A percentile compares a stretch with the other conserved stretches of the same genome.
Evolutionary conservation across 2,113 vertebrate genomes (phyloP).

Genomic region (Thomomys bottae): DNA sequence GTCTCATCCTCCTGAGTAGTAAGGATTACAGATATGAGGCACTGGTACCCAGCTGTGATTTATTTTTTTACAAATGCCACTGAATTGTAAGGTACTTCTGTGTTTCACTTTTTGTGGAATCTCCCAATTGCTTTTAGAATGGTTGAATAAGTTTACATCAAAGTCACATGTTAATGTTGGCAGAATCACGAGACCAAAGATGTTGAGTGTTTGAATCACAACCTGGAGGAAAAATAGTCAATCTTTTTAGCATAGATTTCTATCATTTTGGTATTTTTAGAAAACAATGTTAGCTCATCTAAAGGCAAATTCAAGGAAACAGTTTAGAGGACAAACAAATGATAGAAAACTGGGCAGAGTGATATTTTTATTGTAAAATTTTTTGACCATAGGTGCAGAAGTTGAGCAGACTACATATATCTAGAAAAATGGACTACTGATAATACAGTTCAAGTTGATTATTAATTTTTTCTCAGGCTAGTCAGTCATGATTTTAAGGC

Average conservation of each 20-base stretch:
- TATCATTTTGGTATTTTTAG: background rate
- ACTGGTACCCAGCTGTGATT: too few relatives aligned
- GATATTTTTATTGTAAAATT: background rate
- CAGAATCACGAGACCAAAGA: background rate
- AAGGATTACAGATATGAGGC: too few relatives aligned
- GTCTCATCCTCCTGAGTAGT: too few relatives aligned
- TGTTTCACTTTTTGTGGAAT: too few relatives aligned
- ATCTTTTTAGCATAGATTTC: background rate
- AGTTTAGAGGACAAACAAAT: background rate
- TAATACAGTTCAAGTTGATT: background rate
- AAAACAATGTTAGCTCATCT: background rate
- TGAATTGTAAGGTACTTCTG: too few relatives aligned
- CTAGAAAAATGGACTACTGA: background rate
- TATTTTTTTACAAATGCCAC: too few relatives aligned
- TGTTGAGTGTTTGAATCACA: background rate
- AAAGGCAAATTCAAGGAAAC: background rate
- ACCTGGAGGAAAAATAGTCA: background rate
- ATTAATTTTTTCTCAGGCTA: background rate
- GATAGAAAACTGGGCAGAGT: background rate
- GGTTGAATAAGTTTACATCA: too few relatives aligned
- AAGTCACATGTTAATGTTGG: background rate
- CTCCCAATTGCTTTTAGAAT: too few relatives aligned
- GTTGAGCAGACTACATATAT: background rate
- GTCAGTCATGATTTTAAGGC: background rate
- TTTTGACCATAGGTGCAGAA: background rate